Conservation (phyloP, 2,113 vertebrate genomes). For the Gopherus evgoodei region DNA sequence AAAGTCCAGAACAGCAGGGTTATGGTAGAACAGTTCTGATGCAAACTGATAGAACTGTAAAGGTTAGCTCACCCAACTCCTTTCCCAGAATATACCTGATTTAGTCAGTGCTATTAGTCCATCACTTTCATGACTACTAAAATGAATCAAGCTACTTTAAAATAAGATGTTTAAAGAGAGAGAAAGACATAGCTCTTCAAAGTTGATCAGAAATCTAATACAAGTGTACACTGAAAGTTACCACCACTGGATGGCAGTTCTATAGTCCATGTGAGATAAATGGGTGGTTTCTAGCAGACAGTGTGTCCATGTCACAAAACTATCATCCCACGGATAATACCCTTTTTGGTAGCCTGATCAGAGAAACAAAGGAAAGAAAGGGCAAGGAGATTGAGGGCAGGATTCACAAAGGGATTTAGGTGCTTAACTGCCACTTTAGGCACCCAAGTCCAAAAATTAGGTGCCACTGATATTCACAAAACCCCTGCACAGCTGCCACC, state of each 20-base stretch:
- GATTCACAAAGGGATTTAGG: not conserved
- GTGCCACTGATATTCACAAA: not conserved
- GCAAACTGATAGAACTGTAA: not conserved
- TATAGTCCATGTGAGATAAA: not conserved
- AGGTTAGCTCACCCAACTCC: not conserved
- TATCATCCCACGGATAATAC: not conserved
- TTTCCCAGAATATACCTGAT: not conserved
- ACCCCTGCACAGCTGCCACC: not conserved
- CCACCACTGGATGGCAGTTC: not conserved
- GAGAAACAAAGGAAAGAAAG: not conserved
- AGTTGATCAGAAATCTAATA: not conserved
- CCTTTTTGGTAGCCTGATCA: not conserved
- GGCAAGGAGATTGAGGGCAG: not conserved
- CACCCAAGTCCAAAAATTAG: not conserved
- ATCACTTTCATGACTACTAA: not conserved
- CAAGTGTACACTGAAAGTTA: not conserved
- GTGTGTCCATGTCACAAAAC: not conserved
- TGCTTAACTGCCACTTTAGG: not conserved
- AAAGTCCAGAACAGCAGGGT: not conserved
- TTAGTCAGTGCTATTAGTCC: not conserved
- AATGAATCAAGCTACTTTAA: not conserved
- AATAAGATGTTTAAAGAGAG: not conserved
- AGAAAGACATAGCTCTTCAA: not conserved
- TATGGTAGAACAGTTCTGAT: not conserved
- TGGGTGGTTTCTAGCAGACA: not conserved